phyloP scores from a whole-genome alignment of 2,113 vertebrate species.

The Varanus komodoensis region DNA sequence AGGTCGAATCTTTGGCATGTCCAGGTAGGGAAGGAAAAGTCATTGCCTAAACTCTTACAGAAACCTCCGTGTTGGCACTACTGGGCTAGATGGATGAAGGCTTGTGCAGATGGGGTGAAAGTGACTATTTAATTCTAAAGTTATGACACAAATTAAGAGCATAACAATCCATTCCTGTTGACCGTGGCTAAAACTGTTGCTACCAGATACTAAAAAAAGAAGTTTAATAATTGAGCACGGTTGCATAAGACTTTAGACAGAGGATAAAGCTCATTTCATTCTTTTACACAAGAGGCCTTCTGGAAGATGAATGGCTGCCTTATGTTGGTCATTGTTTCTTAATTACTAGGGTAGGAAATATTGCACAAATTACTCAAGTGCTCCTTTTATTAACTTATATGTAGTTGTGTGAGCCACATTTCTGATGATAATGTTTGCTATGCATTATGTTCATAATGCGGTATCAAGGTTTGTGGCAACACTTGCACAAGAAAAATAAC shows the following conservation, averaged over 20 bases:
- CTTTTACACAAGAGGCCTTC: not conserved
- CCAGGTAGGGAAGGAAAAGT: too few species aligned
- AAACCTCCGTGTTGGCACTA: too few species aligned
- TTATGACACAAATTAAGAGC: not conserved
- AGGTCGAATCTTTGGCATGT: too few species aligned
- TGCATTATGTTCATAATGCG: conserved; percentile 6
- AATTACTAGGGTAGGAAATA: conserved; percentile 24
- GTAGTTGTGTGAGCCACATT: conserved; percentile 1
- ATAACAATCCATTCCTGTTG: not conserved
- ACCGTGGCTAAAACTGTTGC: not conserved
- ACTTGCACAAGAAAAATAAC: not conserved
- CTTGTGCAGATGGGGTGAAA: not conserved
- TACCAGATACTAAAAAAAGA: not conserved
- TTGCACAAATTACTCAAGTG: conserved; percentile 29
- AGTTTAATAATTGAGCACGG: not conserved
- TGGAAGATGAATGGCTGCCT: conserved; percentile 1
- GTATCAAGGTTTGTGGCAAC: conserved; percentile 4
- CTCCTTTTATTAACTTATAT: conserved; percentile 23
- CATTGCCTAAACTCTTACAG: too few species aligned
- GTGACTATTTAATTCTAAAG: not conserved
- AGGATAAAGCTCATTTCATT: conserved; percentile 18
- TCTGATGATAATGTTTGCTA: conserved; percentile 9
- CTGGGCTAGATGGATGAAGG: too few species aligned
- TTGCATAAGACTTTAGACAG: conserved; percentile 6
- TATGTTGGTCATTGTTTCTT: conserved; percentile 22